Conservation (phyloP, 1,140 invertebrate species). For the Nylanderia fulva region DNA sequence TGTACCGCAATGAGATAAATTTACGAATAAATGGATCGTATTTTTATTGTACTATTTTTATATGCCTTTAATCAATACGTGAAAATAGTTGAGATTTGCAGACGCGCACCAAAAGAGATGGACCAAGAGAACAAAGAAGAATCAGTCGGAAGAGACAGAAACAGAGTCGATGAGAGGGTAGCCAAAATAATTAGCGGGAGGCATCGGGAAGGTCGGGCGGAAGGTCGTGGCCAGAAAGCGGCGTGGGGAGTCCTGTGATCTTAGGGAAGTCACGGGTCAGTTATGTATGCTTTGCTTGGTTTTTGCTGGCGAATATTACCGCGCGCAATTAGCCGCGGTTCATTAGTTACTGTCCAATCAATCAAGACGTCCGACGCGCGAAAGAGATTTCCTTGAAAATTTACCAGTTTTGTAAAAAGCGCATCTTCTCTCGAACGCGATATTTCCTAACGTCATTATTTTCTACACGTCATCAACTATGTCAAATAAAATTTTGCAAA, state of each 20-base stretch:
- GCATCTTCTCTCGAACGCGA: not conserved
- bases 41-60: constrained; percentile 6
- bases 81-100: constrained; percentile 26
- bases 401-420: constrained; percentile 46
- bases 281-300: constrained; percentile 78
- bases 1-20: not conserved
- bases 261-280: constrained; percentile 78
- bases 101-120: constrained; percentile 32
- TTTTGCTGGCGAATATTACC: constrained; percentile 78
- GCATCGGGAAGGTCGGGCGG: constrained; percentile 79
- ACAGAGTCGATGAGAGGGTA: constrained; percentile 69
- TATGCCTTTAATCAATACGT: constrained; percentile 22
- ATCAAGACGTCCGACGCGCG: constrained; percentile 64
- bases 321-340: constrained; percentile 77
- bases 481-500: not conserved
- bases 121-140: constrained; percentile 65
- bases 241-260: constrained; percentile 79
- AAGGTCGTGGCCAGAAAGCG: constrained; percentile 82
- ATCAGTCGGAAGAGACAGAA: constrained; percentile 62
- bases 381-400: constrained; percentile 64
- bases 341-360: constrained; percentile 82
- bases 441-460: constrained; percentile 3
- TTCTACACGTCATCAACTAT: not conserved
- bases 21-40: not conserved
- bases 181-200: constrained; percentile 76